Conservation (phyloP, 2,888 invertebrate genomes). For the Dorcus parallelipipedus region DNA sequence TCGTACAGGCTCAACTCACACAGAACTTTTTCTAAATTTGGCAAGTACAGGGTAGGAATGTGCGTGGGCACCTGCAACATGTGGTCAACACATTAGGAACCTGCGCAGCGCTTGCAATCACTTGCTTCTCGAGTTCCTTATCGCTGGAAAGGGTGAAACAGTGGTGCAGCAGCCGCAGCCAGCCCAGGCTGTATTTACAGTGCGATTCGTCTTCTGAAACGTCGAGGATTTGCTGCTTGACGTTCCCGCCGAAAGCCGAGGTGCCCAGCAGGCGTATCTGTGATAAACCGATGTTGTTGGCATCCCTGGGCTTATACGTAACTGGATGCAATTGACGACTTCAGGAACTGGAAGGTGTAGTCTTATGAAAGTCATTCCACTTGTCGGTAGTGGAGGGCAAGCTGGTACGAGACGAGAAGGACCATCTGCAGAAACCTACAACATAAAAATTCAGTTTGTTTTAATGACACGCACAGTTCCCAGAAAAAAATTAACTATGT, state of each 20-base stretch:
- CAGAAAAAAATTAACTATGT: too few relatives aligned
- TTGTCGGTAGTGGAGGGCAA: slow-evolving; percentile 80
- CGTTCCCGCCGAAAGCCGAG: slow-evolving; percentile 72
- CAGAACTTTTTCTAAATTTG: slow-evolving; percentile 65
- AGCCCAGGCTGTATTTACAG: slow-evolving; percentile 66
- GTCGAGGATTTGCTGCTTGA: slow-evolving; percentile 40
- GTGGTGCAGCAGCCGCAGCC: slow-evolving; percentile 78
- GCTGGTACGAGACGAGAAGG: slow-evolving; percentile 75
- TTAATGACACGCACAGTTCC: too few relatives aligned
- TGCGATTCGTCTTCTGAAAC: slow-evolving; percentile 55
- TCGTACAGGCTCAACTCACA: slow-evolving; percentile 66
- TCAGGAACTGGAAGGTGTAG: slow-evolving; percentile 79
- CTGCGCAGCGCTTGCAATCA: slow-evolving; percentile 61
- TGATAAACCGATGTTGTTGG: slow-evolving; percentile 84
- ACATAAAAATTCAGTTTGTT: not conserved
- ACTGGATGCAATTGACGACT: slow-evolving; percentile 78
- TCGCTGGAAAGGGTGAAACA: slow-evolving; percentile 60
- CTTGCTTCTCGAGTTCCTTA: slow-evolving; percentile 48
- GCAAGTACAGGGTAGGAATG: slow-evolving; percentile 59
- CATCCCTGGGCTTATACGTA: slow-evolving; percentile 82
- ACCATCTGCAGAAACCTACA: slow-evolving; percentile 67
- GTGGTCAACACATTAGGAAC: slow-evolving; percentile 66
- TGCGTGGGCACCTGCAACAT: slow-evolving; percentile 70
- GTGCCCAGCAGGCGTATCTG: slow-evolving; percentile 83
- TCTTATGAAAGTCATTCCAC: slow-evolving; percentile 83